A percentile compares a stretch with the other conserved stretches of the same genome.
These are phyloP conservation scores for Sebastes miniatus DNA, from an alignment of 2,797 vertebrate species.

Conservation along the genomic window DNA sequence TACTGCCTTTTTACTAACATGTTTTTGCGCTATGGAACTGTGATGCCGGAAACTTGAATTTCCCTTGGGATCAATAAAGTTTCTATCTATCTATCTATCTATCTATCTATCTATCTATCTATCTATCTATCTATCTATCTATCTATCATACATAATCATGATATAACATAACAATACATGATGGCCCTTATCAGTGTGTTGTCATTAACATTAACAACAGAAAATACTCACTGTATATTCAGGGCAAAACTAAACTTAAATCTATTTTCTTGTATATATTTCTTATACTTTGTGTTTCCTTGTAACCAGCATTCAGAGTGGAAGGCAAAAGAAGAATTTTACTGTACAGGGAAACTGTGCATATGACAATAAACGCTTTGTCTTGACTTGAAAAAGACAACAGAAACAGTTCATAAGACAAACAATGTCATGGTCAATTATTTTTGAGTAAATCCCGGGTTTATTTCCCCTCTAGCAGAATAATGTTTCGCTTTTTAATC, in stretches of 20 bases:
- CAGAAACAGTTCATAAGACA: neutral
- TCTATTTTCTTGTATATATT: too few relatives aligned
- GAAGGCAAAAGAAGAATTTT: too few relatives aligned
- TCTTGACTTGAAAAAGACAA: too few relatives aligned
- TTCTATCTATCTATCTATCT: too few relatives aligned
- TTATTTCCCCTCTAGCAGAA: neutral
- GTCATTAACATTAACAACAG: neutral
- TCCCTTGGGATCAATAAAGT: rapidly evolving
- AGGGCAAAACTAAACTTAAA: neutral
- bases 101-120: too few relatives aligned
- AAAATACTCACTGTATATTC: neutral
- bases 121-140: too few relatives aligned
- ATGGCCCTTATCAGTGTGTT: neutral
- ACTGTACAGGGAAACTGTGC: too few relatives aligned
- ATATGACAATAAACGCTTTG: too few relatives aligned
- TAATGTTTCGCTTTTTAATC: neutral
- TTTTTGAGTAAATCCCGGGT: neutral
- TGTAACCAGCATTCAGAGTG: too few relatives aligned
- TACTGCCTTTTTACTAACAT: too few relatives aligned
- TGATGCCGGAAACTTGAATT: too few relatives aligned
- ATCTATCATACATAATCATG: neutral
- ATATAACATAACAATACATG: neutral
- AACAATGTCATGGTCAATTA: neutral
- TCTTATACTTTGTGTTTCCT: too few relatives aligned
- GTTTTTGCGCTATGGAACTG: rapidly evolving